These are phyloP conservation scores for Podarcis lilfordi DNA, from an alignment of 2,797 vertebrate genomes.

Conservation along the genomic window DNA sequence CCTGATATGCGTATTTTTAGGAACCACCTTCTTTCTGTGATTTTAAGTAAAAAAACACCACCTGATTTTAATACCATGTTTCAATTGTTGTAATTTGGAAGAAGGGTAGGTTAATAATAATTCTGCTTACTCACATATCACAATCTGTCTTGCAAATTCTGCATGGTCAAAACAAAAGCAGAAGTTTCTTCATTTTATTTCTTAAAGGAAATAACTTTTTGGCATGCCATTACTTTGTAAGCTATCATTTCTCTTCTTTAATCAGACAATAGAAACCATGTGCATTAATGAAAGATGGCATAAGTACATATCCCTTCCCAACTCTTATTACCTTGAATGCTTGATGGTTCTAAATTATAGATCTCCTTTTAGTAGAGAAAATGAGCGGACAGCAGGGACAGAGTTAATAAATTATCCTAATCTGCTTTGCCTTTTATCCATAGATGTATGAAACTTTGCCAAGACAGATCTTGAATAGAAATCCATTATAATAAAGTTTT, in stretches of 20 bases:
- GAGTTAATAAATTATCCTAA: constrained; percentile 33
- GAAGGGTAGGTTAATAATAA: not conserved
- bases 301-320: constrained; percentile 6
- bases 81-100: no score
- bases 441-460: constrained; percentile 19
- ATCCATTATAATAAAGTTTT: constrained; percentile 2
- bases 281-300: not conserved
- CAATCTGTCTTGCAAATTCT: not conserved
- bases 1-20: no score
- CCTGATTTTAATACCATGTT: no score
- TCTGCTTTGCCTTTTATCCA: constrained; percentile 27
- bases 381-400: constrained; percentile 20
- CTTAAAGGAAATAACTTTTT: not conserved
- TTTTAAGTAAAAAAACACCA: no score
- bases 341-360: constrained; percentile 5
- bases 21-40: no score
- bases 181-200: not conserved
- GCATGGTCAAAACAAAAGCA: no score
- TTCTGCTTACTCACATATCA: not conserved
- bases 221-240: not conserved
- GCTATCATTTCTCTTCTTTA: not conserved
- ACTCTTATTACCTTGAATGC: not conserved
- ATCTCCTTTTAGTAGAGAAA: constrained; percentile 23
- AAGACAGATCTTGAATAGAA: constrained; percentile 24
- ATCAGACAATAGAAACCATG: not conserved